These are phyloP conservation scores for Chromoteleia sp. DNA, from an alignment of 2,888 invertebrate genomes.

Conservation along the genomic window DNA sequence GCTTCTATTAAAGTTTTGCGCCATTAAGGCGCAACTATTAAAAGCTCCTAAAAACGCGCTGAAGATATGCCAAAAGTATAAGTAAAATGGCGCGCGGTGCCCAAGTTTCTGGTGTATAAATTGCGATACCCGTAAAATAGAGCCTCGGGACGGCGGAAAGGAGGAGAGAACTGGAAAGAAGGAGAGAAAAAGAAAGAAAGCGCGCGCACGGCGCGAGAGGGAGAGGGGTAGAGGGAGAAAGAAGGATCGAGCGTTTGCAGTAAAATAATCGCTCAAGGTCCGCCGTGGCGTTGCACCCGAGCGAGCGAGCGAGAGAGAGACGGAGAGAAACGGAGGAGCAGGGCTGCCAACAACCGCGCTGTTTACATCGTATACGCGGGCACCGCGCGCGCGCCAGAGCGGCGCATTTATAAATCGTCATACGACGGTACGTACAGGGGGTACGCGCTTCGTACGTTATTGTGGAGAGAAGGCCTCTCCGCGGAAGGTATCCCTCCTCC, in stretches of 20 bases:
- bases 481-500: slow-evolving; percentile 41
- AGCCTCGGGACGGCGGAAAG: slow-evolving; percentile 72
- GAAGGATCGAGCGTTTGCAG: slow-evolving; percentile 76
- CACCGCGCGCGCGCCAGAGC: slow-evolving; percentile 41
- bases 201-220: not conserved
- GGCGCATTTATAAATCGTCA: slow-evolving; percentile 55
- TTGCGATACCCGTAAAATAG: slow-evolving; percentile 69
- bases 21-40: slow-evolving; percentile 60
- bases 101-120: slow-evolving; percentile 60
- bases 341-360: slow-evolving; percentile 81
- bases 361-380: slow-evolving; percentile 79
- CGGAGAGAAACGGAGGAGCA: slow-evolving; percentile 69
- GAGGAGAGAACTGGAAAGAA: slow-evolving; percentile 50
- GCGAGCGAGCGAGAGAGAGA: slow-evolving; percentile 63
- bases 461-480: slow-evolving; percentile 25
- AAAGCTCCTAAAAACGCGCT: slow-evolving; percentile 56
- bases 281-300: slow-evolving; percentile 84
- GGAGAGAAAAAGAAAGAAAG: slow-evolving; percentile 61
- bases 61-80: slow-evolving; percentile 57
- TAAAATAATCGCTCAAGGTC: slow-evolving; percentile 85
- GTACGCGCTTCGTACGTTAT: slow-evolving; percentile 48
- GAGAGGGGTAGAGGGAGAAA: slow-evolving; percentile 51
- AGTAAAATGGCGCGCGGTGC: slow-evolving; percentile 53
- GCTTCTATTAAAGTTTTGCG: slow-evolving; percentile 60
- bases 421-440: slow-evolving; percentile 53